A percentile compares a stretch with the other conserved stretches of the same genome.
These are phyloP conservation scores for Trachurus trachurus DNA, from an alignment of 2,797 vertebrate genomes.

Conservation along the genomic window DNA sequence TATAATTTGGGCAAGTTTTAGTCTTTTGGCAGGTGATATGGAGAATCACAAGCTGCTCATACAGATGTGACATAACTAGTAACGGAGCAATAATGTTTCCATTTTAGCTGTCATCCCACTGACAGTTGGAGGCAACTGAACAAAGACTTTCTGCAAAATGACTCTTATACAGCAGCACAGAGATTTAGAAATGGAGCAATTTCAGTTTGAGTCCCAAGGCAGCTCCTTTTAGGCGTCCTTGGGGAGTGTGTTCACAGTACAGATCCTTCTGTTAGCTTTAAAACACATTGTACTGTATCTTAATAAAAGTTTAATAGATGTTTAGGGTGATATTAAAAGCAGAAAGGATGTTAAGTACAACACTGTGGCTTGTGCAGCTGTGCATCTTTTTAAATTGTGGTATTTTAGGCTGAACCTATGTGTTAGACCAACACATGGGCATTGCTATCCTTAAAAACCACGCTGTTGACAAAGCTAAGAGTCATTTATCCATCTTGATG, in stretches of 20 bases:
- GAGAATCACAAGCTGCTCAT: conserved; percentile 17
- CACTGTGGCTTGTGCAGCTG: not conserved
- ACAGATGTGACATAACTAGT: conserved; percentile 15
- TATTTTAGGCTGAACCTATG: too few relatives aligned
- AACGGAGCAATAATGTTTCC: not conserved
- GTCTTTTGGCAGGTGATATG: not conserved
- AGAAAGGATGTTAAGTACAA: not conserved
- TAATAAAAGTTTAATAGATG: not conserved
- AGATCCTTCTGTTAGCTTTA: not conserved
- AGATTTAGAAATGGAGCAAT: conserved; percentile 27
- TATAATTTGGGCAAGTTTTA: not conserved
- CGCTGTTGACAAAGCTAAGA: not conserved
- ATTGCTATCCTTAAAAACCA: not conserved
- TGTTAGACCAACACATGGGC: not conserved
- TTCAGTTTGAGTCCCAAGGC: conserved; percentile 28
- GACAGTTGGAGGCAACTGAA: conserved; percentile 16
- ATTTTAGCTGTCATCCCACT: conserved; percentile 10
- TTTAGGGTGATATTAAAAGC: not conserved
- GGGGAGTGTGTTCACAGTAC: not conserved
- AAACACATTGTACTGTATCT: not conserved
- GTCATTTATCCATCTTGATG: not conserved
- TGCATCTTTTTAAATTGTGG: too few relatives aligned
- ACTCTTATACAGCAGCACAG: not conserved
- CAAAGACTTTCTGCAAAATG: conserved; percentile 21
- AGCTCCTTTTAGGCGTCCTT: conserved; percentile 16